These are phyloP conservation scores for Protaetia brevitarsis DNA, from an alignment of 1,140 invertebrate genomes.

Conservation along the genomic window DNA sequence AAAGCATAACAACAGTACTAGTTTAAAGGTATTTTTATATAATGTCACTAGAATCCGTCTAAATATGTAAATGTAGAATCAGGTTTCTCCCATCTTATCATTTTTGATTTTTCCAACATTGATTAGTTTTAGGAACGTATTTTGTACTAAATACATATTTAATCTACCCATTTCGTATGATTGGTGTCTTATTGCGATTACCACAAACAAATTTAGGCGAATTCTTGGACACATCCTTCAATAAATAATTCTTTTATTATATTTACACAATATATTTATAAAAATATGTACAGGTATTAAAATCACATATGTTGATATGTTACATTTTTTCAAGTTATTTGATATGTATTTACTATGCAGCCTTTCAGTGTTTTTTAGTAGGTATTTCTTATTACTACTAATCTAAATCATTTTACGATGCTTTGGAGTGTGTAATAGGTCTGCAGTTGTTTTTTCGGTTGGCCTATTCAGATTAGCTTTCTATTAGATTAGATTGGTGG, in stretches of 20 bases:
- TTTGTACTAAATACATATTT: neutral
- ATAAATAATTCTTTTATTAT: neutral
- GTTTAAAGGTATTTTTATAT: neutral
- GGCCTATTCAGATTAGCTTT: neutral
- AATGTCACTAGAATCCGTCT: neutral
- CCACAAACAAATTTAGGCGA: too few species aligned
- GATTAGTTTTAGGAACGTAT: conserved; percentile 3
- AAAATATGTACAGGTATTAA: conserved; percentile 23
- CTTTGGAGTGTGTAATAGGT: neutral
- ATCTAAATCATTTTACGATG: neutral
- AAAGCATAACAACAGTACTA: neutral
- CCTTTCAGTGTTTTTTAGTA: conserved; percentile 14
- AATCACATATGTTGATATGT: conserved; percentile 29
- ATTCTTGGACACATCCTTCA: too few species aligned
- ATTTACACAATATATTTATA: conserved; percentile 8
- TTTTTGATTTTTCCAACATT: neutral
- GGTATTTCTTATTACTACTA: neutral
- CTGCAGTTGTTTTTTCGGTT: neutral
- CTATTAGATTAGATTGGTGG: neutral
- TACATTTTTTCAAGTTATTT: conserved; percentile 20
- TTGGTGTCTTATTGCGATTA: neutral
- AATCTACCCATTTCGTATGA: neutral
- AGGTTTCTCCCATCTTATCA: neutral
- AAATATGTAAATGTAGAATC: neutral
- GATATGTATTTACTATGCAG: conserved; percentile 23